These are phyloP conservation scores for Marcusenius ussheri DNA, from an alignment of 2,113 vertebrate genomes.

Conservation along the genomic window DNA sequence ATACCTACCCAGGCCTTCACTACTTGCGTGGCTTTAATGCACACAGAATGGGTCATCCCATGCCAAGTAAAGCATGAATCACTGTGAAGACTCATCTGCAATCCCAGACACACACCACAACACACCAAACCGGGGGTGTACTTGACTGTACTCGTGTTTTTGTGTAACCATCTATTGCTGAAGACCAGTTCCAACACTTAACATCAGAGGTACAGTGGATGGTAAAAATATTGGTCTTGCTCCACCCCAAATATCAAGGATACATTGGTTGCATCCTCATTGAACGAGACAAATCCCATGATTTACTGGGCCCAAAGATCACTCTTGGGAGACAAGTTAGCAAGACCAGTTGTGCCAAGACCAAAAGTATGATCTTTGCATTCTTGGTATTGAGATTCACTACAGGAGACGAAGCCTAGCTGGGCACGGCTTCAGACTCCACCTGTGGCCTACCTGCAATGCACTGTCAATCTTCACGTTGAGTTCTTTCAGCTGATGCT, in stretches of 20 bases:
- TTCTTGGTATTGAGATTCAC: background rate
- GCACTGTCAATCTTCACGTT: slow-evolving; percentile 90
- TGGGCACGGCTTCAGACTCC: background rate
- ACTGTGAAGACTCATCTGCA: background rate
- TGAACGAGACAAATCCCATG: background rate
- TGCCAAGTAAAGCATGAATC: background rate
- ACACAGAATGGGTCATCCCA: background rate
- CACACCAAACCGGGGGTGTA: background rate
- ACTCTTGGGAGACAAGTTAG: background rate
- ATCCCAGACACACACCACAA: background rate
- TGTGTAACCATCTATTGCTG: background rate
- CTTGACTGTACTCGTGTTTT: background rate
- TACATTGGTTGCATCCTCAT: background rate
- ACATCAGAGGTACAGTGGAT: background rate
- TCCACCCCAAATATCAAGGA: background rate
- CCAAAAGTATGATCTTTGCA: background rate
- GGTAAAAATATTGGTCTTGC: background rate
- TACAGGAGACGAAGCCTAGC: background rate
- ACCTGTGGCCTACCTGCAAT: slow-evolving; percentile 70
- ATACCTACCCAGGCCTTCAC: background rate
- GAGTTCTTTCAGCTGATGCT: slow-evolving; percentile 94
- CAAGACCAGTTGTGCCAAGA: background rate
- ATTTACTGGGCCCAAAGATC: background rate
- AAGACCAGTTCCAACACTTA: background rate
- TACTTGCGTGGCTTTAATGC: background rate